Percentiles rank a stretch among this genome's conserved stretches.
Conservation (phyloP, 2,888 invertebrate genomes). For the Plagiodera versicolora region DNA sequence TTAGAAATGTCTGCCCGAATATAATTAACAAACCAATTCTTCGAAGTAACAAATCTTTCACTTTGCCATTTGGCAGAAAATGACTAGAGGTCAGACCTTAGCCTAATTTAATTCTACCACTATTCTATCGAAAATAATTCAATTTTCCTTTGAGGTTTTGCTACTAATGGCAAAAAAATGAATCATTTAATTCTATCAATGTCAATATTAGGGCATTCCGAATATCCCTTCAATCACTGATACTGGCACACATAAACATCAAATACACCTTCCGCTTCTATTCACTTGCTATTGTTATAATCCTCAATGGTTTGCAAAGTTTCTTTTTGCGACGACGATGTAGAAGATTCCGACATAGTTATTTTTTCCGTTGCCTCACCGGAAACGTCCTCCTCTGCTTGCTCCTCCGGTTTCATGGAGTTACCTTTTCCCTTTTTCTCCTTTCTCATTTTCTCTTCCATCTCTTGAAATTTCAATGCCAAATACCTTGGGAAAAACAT, state of each 20-base stretch:
- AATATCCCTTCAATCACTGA: neutral
- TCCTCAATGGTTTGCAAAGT: conserved; percentile 32
- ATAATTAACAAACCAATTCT: too few species aligned
- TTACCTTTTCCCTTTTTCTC: conserved; percentile 62
- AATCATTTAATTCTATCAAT: neutral
- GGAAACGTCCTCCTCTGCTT: conserved; percentile 36
- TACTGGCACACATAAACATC: neutral
- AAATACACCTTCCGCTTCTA: neutral
- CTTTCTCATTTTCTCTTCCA: conserved; percentile 78
- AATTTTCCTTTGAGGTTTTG: conserved; percentile 5
- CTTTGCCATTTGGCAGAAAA: conserved; percentile 3
- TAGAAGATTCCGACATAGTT: conserved; percentile 13
- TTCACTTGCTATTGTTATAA: conserved; percentile 21
- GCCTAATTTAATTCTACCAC: conserved; percentile 3
- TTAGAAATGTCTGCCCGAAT: too few species aligned
- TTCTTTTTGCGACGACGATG: conserved; percentile 19
- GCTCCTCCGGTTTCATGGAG: conserved; percentile 43
- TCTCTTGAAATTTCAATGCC: conserved; percentile 81
- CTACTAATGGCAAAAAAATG: neutral
- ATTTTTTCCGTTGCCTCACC: conserved; percentile 39
- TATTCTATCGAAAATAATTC: conserved; percentile 17
- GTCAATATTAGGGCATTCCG: neutral
- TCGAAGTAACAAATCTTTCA: neutral
- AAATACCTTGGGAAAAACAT: conserved; percentile 66
- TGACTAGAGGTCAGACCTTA: conserved; percentile 19